These are phyloP conservation scores for Etia nguti DNA, from an alignment of 2,113 vertebrate species.

Conservation along the genomic window DNA sequence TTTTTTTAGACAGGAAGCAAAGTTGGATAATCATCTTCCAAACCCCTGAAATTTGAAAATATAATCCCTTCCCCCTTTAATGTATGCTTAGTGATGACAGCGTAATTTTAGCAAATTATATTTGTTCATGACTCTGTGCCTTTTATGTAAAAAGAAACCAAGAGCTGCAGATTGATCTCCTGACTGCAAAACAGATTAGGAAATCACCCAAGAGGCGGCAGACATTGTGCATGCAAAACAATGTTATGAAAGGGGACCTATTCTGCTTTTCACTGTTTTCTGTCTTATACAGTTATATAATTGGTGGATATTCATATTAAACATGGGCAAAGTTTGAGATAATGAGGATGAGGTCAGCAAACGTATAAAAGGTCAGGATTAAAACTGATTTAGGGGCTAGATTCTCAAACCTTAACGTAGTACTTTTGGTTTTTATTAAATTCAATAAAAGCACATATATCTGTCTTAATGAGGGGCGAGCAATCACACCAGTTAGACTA, in stretches of 20 bases:
- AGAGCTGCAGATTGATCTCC: not conserved
- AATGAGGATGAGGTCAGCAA: not conserved
- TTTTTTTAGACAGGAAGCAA: slow-evolving; percentile 15
- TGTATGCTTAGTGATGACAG: slow-evolving; percentile 25
- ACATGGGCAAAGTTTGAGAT: not conserved
- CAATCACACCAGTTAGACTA: not conserved
- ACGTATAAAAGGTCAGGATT: not conserved
- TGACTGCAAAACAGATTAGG: not conserved
- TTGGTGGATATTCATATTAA: not conserved
- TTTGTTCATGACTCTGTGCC: not conserved
- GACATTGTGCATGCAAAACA: not conserved
- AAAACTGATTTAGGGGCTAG: not conserved
- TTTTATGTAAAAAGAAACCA: slow-evolving; percentile 27
- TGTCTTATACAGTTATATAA: not conserved
- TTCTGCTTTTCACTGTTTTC: not conserved
- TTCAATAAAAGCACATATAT: not conserved
- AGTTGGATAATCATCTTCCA: not conserved
- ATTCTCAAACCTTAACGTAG: not conserved
- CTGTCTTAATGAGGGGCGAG: not conserved
- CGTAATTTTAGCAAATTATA: not conserved
- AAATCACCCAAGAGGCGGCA: not conserved
- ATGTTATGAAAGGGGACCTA: not conserved
- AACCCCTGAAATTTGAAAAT: slow-evolving; percentile 10
- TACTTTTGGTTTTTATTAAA: not conserved
- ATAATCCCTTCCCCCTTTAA: not conserved